Evolutionary conservation across 2,888 invertebrate genomes (phyloP).

Genomic region (Branchipolynoe longqiensis): DNA sequence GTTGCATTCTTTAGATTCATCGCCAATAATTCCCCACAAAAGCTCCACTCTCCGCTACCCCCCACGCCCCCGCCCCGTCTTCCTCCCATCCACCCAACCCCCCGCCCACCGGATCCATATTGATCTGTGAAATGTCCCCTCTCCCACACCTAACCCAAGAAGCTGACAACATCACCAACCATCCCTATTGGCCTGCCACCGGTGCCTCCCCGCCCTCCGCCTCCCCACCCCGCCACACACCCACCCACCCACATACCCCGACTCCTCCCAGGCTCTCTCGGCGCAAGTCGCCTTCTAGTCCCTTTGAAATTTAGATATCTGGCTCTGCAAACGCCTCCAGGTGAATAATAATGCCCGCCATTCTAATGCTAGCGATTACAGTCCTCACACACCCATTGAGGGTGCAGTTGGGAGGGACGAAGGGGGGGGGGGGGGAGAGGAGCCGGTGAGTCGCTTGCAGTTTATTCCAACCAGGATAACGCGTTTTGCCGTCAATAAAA

Average conservation of each 20-base stretch:
- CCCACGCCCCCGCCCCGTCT: background rate
- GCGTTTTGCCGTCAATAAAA: slow-evolving; percentile 33
- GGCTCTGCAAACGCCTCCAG: slow-evolving; percentile 9
- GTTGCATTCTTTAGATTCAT: background rate
- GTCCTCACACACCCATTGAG: slow-evolving; percentile 35
- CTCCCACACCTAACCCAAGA: background rate
- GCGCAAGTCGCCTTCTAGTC: background rate
- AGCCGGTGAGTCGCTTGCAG: background rate
- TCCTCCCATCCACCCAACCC: background rate
- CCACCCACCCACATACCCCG: background rate
- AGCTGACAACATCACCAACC: too few species aligned
- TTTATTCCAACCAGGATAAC: slow-evolving; percentile 36
- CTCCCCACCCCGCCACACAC: background rate
- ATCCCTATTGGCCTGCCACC: background rate
- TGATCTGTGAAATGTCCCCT: background rate
- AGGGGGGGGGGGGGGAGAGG: background rate
- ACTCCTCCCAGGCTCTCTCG: background rate
- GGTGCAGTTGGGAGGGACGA: too few species aligned
- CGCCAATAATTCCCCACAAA: slow-evolving; percentile 31
- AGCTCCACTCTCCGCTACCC: background rate
- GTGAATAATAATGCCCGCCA: slow-evolving; percentile 37
- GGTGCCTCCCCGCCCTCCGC: background rate
- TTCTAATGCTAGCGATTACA: slow-evolving; percentile 47
- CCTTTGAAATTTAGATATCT: slow-evolving; percentile 42
- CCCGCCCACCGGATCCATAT: background rate